Percentiles rank a stretch among this genome's conserved stretches.
phyloP scores from a whole-genome alignment of 2,888 invertebrate genomes.

The Caenorhabditis sulstoni region DNA sequence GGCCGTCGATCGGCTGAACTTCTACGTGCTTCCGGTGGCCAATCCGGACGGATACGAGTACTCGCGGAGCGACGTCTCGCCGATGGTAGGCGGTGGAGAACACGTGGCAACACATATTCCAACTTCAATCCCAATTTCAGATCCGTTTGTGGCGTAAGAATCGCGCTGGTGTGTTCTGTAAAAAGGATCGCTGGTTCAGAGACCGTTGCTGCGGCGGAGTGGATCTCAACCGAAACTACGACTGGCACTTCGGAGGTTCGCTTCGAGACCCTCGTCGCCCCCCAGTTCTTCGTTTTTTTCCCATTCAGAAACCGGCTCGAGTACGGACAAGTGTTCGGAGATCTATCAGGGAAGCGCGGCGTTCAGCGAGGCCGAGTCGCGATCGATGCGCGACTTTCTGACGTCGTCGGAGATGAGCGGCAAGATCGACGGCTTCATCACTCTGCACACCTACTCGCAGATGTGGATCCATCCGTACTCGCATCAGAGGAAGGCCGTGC shows the following conservation, averaged over 20 bases:
- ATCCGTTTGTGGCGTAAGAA: slow-evolving; percentile 79
- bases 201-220: slow-evolving; percentile 79
- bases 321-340: slow-evolving; percentile 78
- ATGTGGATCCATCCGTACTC: slow-evolving; percentile 80
- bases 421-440: slow-evolving; percentile 79
- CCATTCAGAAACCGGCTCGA: slow-evolving; percentile 74
- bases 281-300: no score
- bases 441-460: slow-evolving; percentile 80
- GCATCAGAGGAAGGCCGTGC: slow-evolving; percentile 74
- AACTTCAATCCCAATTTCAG: slow-evolving; percentile 37
- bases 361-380: slow-evolving; percentile 79
- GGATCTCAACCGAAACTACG: slow-evolving; percentile 79
- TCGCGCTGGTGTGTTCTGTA: slow-evolving; percentile 74
- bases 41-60: slow-evolving; percentile 79
- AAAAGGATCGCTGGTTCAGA: slow-evolving; percentile 77
- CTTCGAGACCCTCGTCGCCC: no score
- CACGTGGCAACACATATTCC: not conserved
- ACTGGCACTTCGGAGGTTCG: slow-evolving; percentile 77
- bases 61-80: slow-evolving; percentile 75
- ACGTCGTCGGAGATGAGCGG: slow-evolving; percentile 73
- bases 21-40: slow-evolving; percentile 76
- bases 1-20: slow-evolving; percentile 69
- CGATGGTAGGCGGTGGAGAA: slow-evolving; percentile 55
- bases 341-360: slow-evolving; percentile 77
- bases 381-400: slow-evolving; percentile 78